Base-by-base conservation (phyloP, 2,888 invertebrate genomes). In the Drosophila subquinaria region DNA sequence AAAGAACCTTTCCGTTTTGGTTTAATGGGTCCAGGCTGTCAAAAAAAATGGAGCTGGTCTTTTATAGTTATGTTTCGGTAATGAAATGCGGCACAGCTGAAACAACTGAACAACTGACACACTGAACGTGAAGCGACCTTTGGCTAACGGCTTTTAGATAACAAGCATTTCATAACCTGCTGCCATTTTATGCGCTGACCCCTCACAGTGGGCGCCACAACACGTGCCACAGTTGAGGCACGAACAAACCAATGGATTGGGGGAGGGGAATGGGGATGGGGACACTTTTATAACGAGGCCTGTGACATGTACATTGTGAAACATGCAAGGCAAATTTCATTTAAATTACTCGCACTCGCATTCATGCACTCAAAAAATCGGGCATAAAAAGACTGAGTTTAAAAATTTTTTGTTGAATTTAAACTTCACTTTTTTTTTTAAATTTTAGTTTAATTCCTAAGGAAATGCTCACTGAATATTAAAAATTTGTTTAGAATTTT, bases 101-200 rank as follows among this genome's bases (percentile, higher is more conserved):
- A 17, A 62, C 47, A 63, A 33, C 40, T 47, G 38, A 30, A 59
- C 47, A 63, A 33, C 40, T 47, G 38, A 30, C 42, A 70, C 55
- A 48, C 45, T 17, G 40, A 40, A 56, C 47, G 38, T 51, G 57
- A 8, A 17, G 9, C 52, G 55, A 67, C 68, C 67, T 62, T 66
- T 68, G 67, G 53, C 62, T 69, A 80, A 76, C 68, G 36, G 70
- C 43, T 62, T 81, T 80, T 60, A 65, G 72, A 77, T 79, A 74
- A 71, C 65, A 63, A 73, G 62, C 62, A 30, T 27, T 59, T 59
- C 60, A 66, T 64, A 61, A 64, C 59, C 63, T 48, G 51, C 63
- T 48, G 51, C 33, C 52, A 53, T 57, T 60, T 60, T 27, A 60
- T 20, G 27, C 48, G 40, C 20, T 48, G 63, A 43, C 47, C 36